phyloP scores from a whole-genome alignment of 35 echinoderm and acorn worm species.

The Ophioderma brevispina region DNA sequence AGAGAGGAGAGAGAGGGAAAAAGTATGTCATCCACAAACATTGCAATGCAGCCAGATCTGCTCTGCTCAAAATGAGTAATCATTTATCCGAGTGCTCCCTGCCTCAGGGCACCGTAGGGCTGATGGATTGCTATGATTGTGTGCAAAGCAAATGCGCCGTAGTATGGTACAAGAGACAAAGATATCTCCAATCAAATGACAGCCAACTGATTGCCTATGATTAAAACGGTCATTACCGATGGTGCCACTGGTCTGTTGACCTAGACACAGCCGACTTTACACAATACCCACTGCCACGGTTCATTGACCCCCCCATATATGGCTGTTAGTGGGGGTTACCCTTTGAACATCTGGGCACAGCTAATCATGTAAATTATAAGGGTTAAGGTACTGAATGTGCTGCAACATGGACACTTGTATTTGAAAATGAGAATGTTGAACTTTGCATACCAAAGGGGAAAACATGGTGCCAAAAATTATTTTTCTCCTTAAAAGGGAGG shows the following conservation, averaged over 20 bases:
- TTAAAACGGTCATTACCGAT: neutral
- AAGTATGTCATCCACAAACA: too few species aligned
- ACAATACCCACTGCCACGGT: neutral
- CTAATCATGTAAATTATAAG: too few species aligned
- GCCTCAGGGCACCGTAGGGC: neutral
- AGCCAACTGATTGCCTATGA: neutral
- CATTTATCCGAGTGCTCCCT: neutral
- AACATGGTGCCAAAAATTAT: too few species aligned
- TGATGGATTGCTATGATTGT: neutral
- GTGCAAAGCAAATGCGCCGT: neutral
- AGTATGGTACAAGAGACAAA: neutral
- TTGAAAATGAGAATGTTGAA: too few species aligned
- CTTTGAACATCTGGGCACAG: too few species aligned
- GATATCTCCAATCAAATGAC: neutral
- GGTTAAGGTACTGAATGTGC: too few species aligned
- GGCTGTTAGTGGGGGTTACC: too few species aligned
- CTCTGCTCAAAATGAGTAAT: neutral
- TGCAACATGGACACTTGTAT: too few species aligned
- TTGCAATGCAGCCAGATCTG: too few species aligned
- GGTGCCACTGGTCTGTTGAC: slow-evolving; percentile 7
- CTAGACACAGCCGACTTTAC: neutral
- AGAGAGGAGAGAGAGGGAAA: too few species aligned
- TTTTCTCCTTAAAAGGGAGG: too few species aligned
- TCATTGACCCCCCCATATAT: neutral
- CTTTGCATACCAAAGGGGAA: too few species aligned